These are phyloP conservation scores for Planococcus citri DNA, from an alignment of 1,140 invertebrate species.

Conservation along the genomic window DNA sequence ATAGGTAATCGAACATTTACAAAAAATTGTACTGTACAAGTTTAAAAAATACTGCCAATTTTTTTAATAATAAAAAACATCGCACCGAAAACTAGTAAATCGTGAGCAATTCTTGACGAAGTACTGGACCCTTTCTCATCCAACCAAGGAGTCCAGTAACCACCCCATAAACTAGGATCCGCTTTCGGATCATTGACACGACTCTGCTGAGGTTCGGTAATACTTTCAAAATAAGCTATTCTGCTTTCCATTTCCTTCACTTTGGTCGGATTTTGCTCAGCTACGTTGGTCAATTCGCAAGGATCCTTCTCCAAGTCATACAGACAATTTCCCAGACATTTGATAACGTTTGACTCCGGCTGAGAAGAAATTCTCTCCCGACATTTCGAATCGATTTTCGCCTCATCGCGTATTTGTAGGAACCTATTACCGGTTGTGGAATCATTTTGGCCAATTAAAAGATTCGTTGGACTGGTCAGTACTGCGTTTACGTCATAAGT, in stretches of 20 bases:
- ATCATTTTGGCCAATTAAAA: neutral
- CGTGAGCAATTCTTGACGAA: neutral
- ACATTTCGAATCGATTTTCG: neutral
- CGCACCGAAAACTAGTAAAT: neutral
- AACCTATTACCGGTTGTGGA: neutral
- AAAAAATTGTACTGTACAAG: too few relatives aligned
- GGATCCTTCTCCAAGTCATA: conserved; percentile 50
- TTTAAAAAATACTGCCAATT: neutral
- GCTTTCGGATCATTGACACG: conserved; percentile 33
- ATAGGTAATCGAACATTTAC: too few relatives aligned
- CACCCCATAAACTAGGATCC: conserved; percentile 34
- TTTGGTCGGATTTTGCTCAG: conserved; percentile 32
- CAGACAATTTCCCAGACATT: conserved; percentile 38
- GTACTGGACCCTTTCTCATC: neutral
- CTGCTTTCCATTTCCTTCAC: conserved; percentile 31
- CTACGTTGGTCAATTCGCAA: conserved; percentile 48
- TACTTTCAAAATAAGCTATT: conserved; percentile 31
- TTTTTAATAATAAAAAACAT: neutral
- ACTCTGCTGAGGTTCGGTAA: conserved; percentile 30
- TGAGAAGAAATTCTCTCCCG: neutral
- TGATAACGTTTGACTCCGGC: neutral
- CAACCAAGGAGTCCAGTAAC: conserved; percentile 37
- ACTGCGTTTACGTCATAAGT: neutral
- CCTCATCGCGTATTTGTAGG: neutral
- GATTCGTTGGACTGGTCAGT: neutral